Conservation (phyloP, 2,797 vertebrate species). For the Trachurus trachurus region DNA sequence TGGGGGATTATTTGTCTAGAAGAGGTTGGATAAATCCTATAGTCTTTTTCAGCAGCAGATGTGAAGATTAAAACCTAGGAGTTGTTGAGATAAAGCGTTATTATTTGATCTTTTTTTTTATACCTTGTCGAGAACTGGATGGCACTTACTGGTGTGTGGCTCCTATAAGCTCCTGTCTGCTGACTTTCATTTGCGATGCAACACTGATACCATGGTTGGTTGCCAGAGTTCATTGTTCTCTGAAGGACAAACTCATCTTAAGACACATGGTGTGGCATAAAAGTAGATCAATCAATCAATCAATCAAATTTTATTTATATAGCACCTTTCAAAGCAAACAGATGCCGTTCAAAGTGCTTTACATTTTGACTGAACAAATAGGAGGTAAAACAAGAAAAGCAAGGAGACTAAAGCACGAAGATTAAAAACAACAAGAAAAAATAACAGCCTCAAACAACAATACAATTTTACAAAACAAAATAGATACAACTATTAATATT, state of each 20-base stretch:
- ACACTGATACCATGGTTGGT: neutral
- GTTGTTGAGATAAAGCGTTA: neutral
- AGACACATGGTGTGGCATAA: neutral
- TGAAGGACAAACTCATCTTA: neutral
- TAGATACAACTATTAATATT: neutral
- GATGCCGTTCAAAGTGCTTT: too few relatives aligned
- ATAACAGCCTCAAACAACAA: too few relatives aligned
- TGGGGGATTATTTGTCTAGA: neutral
- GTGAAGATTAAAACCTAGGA: neutral
- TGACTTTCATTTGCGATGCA: constrained; percentile 1
- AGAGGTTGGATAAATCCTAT: constrained; percentile 1
- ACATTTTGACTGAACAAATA: too few relatives aligned
- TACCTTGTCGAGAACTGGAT: neutral
- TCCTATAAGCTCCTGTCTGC: neutral
- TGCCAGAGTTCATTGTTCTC: constrained; percentile 1
- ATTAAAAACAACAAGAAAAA: too few relatives aligned
- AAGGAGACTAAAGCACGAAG: too few relatives aligned
- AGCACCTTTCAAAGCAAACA: too few relatives aligned
- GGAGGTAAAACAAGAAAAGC: too few relatives aligned
- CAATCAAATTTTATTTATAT: too few relatives aligned
- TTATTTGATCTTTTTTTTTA: neutral
- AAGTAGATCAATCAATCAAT: too few relatives aligned
- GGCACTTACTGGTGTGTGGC: neutral
- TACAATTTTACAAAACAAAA: too few relatives aligned
- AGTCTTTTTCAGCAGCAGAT: neutral